These are phyloP conservation scores for Drosophila busckii DNA, from an alignment of 1,140 invertebrate genomes.

Conservation along the genomic window DNA sequence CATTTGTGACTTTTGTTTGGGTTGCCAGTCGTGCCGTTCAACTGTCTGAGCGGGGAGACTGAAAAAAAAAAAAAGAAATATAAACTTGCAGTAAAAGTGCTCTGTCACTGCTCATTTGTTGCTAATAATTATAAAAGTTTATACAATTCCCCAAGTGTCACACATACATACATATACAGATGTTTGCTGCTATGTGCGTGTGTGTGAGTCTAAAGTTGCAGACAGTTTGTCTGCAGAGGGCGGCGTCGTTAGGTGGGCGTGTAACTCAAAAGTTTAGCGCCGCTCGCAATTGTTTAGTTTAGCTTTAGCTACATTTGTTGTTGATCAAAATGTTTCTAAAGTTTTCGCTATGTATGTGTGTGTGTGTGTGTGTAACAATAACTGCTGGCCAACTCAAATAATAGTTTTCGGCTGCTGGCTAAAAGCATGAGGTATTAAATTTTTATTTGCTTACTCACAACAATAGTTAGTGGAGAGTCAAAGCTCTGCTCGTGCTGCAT, in stretches of 20 bases:
- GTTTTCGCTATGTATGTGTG: too few relatives aligned
- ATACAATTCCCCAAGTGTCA: constrained; percentile 48
- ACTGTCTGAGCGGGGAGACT: constrained; percentile 30
- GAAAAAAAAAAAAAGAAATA: constrained; percentile 40
- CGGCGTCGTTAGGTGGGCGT: background rate
- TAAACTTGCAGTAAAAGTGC: constrained; percentile 55
- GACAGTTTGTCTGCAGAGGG: constrained; percentile 12
- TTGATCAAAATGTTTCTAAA: constrained; percentile 47
- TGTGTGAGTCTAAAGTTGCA: constrained; percentile 15
- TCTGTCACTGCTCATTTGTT: constrained; percentile 76
- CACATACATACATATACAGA: constrained; percentile 40
- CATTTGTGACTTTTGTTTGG: constrained; percentile 53
- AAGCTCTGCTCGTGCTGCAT: background rate
- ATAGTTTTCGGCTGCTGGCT: constrained; percentile 49
- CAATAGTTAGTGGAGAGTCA: constrained; percentile 32
- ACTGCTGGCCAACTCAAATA: constrained; percentile 32
- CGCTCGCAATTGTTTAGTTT: constrained; percentile 57
- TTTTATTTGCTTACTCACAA: constrained; percentile 68
- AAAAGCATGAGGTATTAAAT: constrained; percentile 64
- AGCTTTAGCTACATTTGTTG: constrained; percentile 43
- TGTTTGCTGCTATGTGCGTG: constrained; percentile 13
- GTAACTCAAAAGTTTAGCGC: constrained; percentile 38
- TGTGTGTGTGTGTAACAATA: constrained; percentile 29
- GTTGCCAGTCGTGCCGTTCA: constrained; percentile 5
- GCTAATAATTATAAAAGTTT: constrained; percentile 77